phyloP scores from a whole-genome alignment of 2,797 vertebrate species.

The Oreonectes daqikongensis region DNA sequence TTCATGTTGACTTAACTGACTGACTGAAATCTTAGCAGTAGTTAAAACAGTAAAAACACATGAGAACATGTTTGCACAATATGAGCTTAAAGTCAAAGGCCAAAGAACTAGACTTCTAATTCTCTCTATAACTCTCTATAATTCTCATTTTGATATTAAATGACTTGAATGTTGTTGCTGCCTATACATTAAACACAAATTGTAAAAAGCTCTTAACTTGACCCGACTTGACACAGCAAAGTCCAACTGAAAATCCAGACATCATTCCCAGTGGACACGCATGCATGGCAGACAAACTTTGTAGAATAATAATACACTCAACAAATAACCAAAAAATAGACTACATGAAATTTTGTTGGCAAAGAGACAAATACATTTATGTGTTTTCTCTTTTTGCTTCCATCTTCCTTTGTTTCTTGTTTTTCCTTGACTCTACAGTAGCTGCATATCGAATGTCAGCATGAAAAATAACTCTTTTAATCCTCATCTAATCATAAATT shows the following conservation, averaged over 20 bases:
- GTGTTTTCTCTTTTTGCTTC: background rate
- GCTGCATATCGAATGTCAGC: constrained; percentile 37
- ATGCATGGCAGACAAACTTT: constrained; percentile 24
- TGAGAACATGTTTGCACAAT: no score
- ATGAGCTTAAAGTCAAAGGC: constrained; percentile 10
- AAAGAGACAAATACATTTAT: constrained; percentile 34
- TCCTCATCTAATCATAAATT: constrained; percentile 45
- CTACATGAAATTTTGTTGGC: constrained; percentile 16
- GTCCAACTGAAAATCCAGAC: background rate
- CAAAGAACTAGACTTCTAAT: constrained; percentile 4
- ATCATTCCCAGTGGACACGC: background rate
- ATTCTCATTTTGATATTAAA: background rate
- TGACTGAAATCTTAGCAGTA: background rate
- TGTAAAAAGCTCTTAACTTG: no score
- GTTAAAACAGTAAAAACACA: no score
- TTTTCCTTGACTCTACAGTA: background rate
- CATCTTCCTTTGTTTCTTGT: background rate
- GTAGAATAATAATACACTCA: constrained; percentile 22
- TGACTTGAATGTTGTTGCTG: background rate
- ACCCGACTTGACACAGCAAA: background rate
- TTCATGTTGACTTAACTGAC: background rate
- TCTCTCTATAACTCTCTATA: no score
- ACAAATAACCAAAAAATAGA: constrained; percentile 17
- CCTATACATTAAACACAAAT: background rate
- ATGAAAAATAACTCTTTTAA: constrained; percentile 43